Base-by-base conservation (phyloP, 2,113 vertebrate species). In the Aspidoscelis tigris region DNA sequence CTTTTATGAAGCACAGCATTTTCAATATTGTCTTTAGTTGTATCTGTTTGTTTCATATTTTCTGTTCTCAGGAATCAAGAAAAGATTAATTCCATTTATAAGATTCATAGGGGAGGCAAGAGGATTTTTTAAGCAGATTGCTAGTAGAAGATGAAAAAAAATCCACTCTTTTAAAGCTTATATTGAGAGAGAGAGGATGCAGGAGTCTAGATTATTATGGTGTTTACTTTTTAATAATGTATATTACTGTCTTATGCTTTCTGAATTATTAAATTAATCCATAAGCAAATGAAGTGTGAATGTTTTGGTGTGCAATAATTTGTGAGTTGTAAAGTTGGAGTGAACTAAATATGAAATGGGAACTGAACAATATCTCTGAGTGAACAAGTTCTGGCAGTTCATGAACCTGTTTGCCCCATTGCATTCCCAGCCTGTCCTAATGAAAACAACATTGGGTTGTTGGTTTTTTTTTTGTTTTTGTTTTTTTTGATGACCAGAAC, bases 81-180 rank as follows among this genome's bases (percentile, higher is more conserved):
- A 85, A 73, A 91, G 78, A 90, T 89, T 92, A 89, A 90, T 75
- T 88, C 90, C 68, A 73, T 90, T 91, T 92, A 86, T 88, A 86
- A 89, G 81, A 77, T 76, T 88, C 86, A 82, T 43, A 71, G 76
- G 47, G 43, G 71, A 88, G 61, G 92, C 85, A 90, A 92, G 43
- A 78, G 73, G 84, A 87, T 89, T 39, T 85, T 93, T 86, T 88
- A 91, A 92, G 92, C 88, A 88, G 88, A 91, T 92, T 92, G 86
- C 88, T 89, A 93, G 58, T 82, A 69, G 86, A 90, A 91, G 83
- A 92, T 33, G 33, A 33, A 33, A 33, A 33, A 64, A 88, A 75
- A 55, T 88, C 90, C 88, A 90, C 86, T 90, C 66, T 84, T 93
- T 94, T 76, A 86, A 85, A 93, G 82, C 83, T 92, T 90, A 88